phyloP scores from a whole-genome alignment of 1,140 invertebrate genomes.

The Drosophila orena region DNA sequence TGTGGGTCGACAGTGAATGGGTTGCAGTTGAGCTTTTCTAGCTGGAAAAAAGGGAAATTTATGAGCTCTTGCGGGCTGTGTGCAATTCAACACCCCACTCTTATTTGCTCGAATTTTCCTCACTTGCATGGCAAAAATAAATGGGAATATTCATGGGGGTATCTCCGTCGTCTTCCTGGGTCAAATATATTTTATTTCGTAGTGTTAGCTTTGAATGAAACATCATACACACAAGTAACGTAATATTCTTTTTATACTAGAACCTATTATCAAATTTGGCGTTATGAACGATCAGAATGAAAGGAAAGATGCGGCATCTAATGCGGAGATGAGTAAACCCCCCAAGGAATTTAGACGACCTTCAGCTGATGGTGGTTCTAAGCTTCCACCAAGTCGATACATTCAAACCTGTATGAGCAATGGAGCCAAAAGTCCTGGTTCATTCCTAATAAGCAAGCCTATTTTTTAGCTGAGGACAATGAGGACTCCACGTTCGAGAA shows the following conservation, averaged over 20 bases:
- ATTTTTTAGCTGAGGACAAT: slow-evolving; percentile 36
- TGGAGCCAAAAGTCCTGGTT: too few relatives aligned
- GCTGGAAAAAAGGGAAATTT: slow-evolving; percentile 64
- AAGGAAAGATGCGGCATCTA: not conserved
- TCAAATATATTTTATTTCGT: slow-evolving; percentile 5
- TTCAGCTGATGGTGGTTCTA: not conserved
- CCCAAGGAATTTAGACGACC: not conserved
- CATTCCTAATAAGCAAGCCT: too few relatives aligned
- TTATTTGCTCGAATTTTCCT: slow-evolving; percentile 5
- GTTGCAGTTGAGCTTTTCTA: slow-evolving; percentile 32
- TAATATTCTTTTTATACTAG: not conserved
- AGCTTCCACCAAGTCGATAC: slow-evolving; percentile 11
- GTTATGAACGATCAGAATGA: slow-evolving; percentile 8
- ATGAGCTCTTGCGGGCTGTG: slow-evolving; percentile 52
- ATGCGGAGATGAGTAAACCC: too few relatives aligned
- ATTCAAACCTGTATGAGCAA: slow-evolving; percentile 34
- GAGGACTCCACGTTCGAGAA: slow-evolving; percentile 86
- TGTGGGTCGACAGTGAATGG: slow-evolving; percentile 30
- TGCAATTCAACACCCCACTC: slow-evolving; percentile 11
- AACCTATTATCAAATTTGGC: slow-evolving; percentile 4
- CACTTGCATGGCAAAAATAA: slow-evolving; percentile 13
- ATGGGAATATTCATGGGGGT: slow-evolving; percentile 32
- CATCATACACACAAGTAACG: slow-evolving; percentile 3
- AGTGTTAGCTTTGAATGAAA: slow-evolving; percentile 8
- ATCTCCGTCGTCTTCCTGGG: slow-evolving; percentile 7